Evolutionary conservation across 2,888 invertebrate species (phyloP).

Genomic region (Lepidocyrtoides sp.): DNA sequence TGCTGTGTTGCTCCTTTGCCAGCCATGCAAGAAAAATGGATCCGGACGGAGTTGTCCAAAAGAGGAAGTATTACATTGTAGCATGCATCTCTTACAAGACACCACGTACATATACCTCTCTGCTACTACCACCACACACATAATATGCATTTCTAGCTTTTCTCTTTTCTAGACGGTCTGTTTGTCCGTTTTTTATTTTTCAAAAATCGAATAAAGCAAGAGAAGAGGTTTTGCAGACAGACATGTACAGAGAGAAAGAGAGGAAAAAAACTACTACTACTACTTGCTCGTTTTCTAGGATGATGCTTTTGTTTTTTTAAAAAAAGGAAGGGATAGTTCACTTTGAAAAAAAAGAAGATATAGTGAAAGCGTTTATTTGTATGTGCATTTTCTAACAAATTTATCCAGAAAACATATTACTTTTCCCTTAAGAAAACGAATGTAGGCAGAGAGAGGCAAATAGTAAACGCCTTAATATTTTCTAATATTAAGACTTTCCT

Average conservation of each 20-base stretch:
- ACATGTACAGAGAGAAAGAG: background rate
- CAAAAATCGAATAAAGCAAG: slow-evolving; percentile 5
- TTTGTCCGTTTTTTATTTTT: background rate
- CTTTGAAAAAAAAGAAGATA: background rate
- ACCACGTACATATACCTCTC: too few relatives aligned
- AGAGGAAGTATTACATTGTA: background rate
- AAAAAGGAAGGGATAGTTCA: slow-evolving; percentile 11
- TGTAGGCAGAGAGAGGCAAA: background rate
- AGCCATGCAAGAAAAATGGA: background rate
- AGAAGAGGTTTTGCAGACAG: background rate
- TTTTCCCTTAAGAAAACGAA: background rate
- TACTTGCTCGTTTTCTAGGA: background rate
- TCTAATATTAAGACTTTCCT: slow-evolving; percentile 2
- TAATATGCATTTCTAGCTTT: too few relatives aligned
- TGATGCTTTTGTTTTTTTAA: background rate
- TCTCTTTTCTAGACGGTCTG: too few relatives aligned
- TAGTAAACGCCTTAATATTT: slow-evolving; percentile 41
- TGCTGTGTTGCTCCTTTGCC: background rate
- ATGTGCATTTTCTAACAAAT: slow-evolving; percentile 21
- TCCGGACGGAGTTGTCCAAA: background rate
- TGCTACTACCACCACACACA: too few relatives aligned
- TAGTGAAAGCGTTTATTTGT: slow-evolving; percentile 24
- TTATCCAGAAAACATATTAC: slow-evolving; percentile 16
- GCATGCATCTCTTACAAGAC: background rate
- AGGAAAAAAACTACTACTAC: background rate